Conservation (phyloP, 1,140 invertebrate species). For the Drosophila bocqueti region DNA sequence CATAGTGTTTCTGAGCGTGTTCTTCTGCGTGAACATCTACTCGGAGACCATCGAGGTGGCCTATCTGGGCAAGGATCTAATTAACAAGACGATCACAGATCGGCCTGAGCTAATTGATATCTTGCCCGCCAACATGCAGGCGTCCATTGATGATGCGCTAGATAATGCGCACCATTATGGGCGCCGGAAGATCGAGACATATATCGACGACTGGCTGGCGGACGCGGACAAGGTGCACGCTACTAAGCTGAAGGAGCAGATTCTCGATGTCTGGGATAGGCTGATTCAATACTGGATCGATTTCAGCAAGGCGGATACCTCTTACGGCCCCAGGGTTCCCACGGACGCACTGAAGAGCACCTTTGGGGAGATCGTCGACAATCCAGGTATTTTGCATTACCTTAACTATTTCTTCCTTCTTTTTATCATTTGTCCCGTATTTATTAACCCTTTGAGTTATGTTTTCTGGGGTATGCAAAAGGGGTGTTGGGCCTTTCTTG, state of each 20-base stretch:
- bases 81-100: conserved; percentile 95
- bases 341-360: conserved; percentile 89
- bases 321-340: conserved; percentile 89
- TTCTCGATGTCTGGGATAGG: conserved; percentile 96
- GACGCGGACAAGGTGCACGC: conserved; percentile 93
- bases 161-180: conserved; percentile 97
- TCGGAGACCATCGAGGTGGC: conserved; percentile 97
- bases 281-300: conserved; percentile 97
- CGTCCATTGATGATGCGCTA: conserved; percentile 92
- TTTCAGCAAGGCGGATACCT: conserved; percentile 86
- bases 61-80: conserved; percentile 93
- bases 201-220: conserved; percentile 88
- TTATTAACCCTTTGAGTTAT: conserved; percentile 26
- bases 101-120: conserved; percentile 93
- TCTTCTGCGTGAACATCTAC: conserved; percentile 91
- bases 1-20: conserved; percentile 85
- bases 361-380: conserved; percentile 86
- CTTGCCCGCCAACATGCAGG: conserved; percentile 90
- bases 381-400: conserved; percentile 68
- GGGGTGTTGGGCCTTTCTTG: conserved; percentile 21
- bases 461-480: conserved; percentile 33
- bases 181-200: conserved; percentile 81
- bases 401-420: background rate
- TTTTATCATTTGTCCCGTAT: conserved; percentile 31
- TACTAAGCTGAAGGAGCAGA: conserved; percentile 94